Evolutionary conservation across 2,888 invertebrate genomes (phyloP), one percentile per base, ranked within the genome.

Genomic region (Cheilosia urbana): DNA sequence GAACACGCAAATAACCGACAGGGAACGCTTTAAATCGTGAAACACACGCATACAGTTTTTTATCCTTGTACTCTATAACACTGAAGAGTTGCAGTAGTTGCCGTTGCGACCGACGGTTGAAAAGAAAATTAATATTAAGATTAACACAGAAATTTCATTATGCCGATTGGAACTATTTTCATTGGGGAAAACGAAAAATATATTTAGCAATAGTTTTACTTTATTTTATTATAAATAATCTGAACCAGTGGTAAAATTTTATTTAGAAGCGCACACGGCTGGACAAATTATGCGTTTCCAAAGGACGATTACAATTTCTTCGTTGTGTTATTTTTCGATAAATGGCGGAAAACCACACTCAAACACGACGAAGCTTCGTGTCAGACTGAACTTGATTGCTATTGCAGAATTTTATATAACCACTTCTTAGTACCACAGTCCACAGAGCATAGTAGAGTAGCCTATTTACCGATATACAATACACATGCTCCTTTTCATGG

Each of bases 341-440:
- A 62, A 49, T 37, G 13, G n/a, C 45, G 13, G 4, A 19, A 2
- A 37, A 5, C 30, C 19, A 60, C 63, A 69, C 34, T 71, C 69
- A 45, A 45, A 40, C 79, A 42, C 69, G 69, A 15, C 69, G 60
- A 51, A 75, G 75, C 24, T 58, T 71, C 75, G 69, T 60, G 69
- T 80, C 75, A 19, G 65, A 84, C 84, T 84, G 65, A 75, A 75
- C 21, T 27, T 53, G 42, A 55, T 40, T 45, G 9, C 66, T 57
- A 62, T 60, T 72, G 84, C 79, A 75, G 69, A 69, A 60, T 75
- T 84, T 84, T 80, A 84, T 79, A 84, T 84, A 84, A 84, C 84
- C 62, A 34, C 21, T 13, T 30, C 30, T 30, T 30, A 9, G 24
- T 27, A 3, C 24, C 24, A 5, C 4, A 27, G n/a, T n/a, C n/a